Percentiles rank a stretch among this genome's conserved stretches.
Conservation (phyloP, 2,113 vertebrate genomes). For the Suncus etruscus region DNA sequence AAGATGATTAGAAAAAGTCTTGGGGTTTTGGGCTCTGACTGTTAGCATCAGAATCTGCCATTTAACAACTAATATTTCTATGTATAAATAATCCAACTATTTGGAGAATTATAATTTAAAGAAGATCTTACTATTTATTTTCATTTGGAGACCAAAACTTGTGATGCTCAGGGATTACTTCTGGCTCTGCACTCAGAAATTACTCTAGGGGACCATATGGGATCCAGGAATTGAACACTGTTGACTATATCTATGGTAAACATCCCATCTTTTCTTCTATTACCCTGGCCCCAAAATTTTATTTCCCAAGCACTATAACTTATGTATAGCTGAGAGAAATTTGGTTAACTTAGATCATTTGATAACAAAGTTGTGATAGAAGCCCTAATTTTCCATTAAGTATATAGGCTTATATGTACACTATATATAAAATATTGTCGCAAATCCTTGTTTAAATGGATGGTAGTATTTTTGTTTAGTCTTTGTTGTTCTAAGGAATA, state of each 20-base stretch:
- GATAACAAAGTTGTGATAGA: constrained; percentile 62
- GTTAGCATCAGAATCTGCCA: constrained; percentile 14
- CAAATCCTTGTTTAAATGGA: constrained; percentile 60
- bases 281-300: too few species aligned
- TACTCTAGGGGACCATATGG: too few species aligned
- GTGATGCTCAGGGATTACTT: too few species aligned
- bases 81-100: constrained; percentile 31
- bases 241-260: too few species aligned
- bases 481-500: constrained; percentile 30
- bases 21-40: neutral
- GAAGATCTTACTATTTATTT: constrained; percentile 44
- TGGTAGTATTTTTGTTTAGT: constrained; percentile 42
- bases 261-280: too few species aligned
- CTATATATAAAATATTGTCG: constrained; percentile 27
- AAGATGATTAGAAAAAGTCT: neutral
- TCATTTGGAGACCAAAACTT: too few species aligned
- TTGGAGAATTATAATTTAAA: constrained; percentile 31
- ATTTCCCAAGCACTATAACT: neutral
- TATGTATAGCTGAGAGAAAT: constrained; percentile 62
- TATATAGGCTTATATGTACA: neutral
- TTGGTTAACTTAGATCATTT: neutral
- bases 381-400: constrained; percentile 67
- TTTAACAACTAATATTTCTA: constrained; percentile 45
- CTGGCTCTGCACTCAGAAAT: too few species aligned
- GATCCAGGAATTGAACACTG: too few species aligned